These are phyloP conservation scores for Neelides sp. DNA, from an alignment of 1,140 invertebrate genomes.

Conservation along the genomic window DNA sequence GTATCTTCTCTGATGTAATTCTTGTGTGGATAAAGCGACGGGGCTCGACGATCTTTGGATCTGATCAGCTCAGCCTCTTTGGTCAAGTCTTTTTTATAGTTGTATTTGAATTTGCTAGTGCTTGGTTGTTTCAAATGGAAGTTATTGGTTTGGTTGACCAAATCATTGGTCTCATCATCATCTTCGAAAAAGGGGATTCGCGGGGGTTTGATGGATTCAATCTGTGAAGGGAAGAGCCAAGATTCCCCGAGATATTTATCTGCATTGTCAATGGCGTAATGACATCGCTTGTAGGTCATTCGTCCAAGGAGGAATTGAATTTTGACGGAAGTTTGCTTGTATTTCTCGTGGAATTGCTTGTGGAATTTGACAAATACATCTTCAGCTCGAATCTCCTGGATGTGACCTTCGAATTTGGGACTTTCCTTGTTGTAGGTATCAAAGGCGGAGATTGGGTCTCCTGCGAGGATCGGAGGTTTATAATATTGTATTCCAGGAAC, in stretches of 20 bases:
- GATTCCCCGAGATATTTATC: constrained; percentile 42
- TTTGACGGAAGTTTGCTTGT: constrained; percentile 50
- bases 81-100: no score
- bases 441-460: constrained; percentile 54
- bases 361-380: constrained; percentile 61
- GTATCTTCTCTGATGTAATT: constrained; percentile 10
- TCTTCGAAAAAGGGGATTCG: constrained; percentile 49
- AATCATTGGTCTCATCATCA: constrained; percentile 32
- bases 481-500: constrained; percentile 69
- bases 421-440: constrained; percentile 11
- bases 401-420: constrained; percentile 56
- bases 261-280: constrained; percentile 50
- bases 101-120: not conserved
- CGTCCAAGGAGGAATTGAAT: constrained; percentile 48
- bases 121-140: not conserved
- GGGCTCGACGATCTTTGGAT: not conserved
- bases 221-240: constrained; percentile 52
- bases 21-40: not conserved
- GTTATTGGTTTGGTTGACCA: not conserved
- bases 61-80: constrained; percentile 1
- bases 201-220: constrained; percentile 35
- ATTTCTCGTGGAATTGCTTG: constrained; percentile 51
- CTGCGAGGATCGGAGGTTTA: constrained; percentile 66
- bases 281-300: constrained; percentile 45
- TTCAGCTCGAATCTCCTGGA: constrained; percentile 55